Evolutionary conservation across 1,140 invertebrate genomes (phyloP), one percentile per base, ranked within the genome.

Genomic region (Camponotus pennsylvanicus): DNA sequence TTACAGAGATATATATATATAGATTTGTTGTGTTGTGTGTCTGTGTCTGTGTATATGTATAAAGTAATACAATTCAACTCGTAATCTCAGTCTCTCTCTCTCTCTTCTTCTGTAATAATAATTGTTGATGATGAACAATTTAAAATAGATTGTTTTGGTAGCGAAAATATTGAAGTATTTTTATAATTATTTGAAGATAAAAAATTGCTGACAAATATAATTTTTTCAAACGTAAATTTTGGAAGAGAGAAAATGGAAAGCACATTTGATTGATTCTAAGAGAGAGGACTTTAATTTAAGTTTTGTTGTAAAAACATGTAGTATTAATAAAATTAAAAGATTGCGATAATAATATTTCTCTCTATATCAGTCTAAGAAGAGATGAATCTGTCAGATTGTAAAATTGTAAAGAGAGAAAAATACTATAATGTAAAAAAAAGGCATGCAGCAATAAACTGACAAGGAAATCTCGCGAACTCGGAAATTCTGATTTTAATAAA

Each of bases 171-270:
- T 18, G 2, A 6, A 11, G 8, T 21, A 66, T 1, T n/a, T 66
- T 2, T 21, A 52, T 71, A 55, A 34, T 71, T 71, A 55, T 34
- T 34, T 70, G 49, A 55, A 52, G 15, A 70, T 34, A 70, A 6
- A 21, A 2, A 45, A 13, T 71, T 55, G n/a, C 8, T 34, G 55
- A 1, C 34, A 18, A 71, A 18, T 8, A 49, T 49, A 8, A 42
- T 42, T 42, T 49, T 27, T 27, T 45, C 1, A 11, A 45, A 45
- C 3, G 11, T 34, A 1, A 71, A 45, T 5, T 32, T 52, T 13
- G 3, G 13, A 13, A 13, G 1, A 15, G 0, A 11, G 32, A 55
- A 55, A 55, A n/a, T n/a, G 27, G 27, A 34, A 71, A 34, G 45
- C 15, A 52, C 52, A 52, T n/a, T 71, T 34, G 11, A 1, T 34